Base-by-base conservation (phyloP, 2,888 invertebrate genomes). In the Amiota minor region DNA sequence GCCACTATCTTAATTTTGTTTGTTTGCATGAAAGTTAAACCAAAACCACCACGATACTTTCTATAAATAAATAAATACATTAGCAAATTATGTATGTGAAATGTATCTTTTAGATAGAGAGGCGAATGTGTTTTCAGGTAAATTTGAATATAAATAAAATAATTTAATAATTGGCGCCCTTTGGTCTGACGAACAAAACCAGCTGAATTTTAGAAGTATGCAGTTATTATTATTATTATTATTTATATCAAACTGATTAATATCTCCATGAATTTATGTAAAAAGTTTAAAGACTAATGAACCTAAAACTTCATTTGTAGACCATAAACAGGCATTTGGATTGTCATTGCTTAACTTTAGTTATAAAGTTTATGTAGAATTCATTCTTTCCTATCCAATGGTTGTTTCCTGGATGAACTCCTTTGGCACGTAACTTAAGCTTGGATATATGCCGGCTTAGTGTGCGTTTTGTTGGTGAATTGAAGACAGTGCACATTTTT, bases 251-350 rank as follows among this genome's bases (percentile, higher is more conserved):
- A 35, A 35, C 35, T 6, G 35, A 35, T 8, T 35, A 35, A 35
- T 35, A 35, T 35, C 35, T 35, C 6, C 35, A 35, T 35, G 35
- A 35, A 35, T 35, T 35, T 35, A 35, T 35, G 35, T 35, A 6
- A 35, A 35, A 35, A 35, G 35, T 35, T 35, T 35, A 35, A 53
- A 68, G 53, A 53, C 53, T 53, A 68, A 65, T 16, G 59, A 16
- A 50, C 12, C 35, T 20, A 8, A 49, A 50, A 50, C 50, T 68
- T 68, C 49, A 14, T 50, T 23, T 23, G 1, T 2, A 20, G 53
- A 23, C 14, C 67, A 68, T 68, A 68, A 68, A 68, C 50, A 68
- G 20, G 67, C 50, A 53, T 68, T 53, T 50, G 53, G 23, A 68
- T 9, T 50, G 50, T 47, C 65, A 18, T 65, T 14, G 46, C 46